Base-by-base conservation (phyloP, 2,113 vertebrate species). In the Nothobranchius furzeri region DNA sequence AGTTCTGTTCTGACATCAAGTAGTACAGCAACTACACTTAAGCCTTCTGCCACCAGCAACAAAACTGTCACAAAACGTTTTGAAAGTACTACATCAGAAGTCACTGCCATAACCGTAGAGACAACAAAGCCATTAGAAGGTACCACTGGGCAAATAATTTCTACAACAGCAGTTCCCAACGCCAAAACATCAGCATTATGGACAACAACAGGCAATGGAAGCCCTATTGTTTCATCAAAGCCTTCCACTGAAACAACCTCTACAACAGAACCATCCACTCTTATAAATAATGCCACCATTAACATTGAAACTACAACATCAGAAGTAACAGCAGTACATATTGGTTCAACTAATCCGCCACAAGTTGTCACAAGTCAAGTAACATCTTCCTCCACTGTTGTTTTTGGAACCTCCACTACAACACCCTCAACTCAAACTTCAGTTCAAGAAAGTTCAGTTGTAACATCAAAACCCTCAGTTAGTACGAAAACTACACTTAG, bases 1-100 rank as follows among this genome's bases (percentile, higher is more conserved):
- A 68, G 47, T 12, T 59, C 76, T 24, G n/a, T 54, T 12, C 48
- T 60, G 20, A 61, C 59, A 24, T 50, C 60, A 15, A 24, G 20
- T 20, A 20, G 20, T 20, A 20, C 20, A 1, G 55, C 65, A 37
- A 69, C 64, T 36, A 10, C 50, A 0, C 45, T 3, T 51, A 13
- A 0, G 2, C 12, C 50, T 20, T 61, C 12, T 6, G 49, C 30
- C 15, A 60, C 56, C 4, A 30, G 4, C 45, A 11, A 1, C 13
- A 4, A 42, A 42, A 42, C 40, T 42, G 40, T 42, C 8, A 49
- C 48, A 4, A 49, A 49, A n/a, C 4, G 15, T 0, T 49, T 15
- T 49, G 48, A 49, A 14, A 55, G 25, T n/a, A 24, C 54, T 3
- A 0, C 5, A 3, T 7, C 47, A 0, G 2, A 20, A 12, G 1